Percentiles rank a stretch among this genome's conserved stretches.
These are phyloP conservation scores for Salvator merianae DNA, from an alignment of 2,113 vertebrate genomes.

Conservation along the genomic window DNA sequence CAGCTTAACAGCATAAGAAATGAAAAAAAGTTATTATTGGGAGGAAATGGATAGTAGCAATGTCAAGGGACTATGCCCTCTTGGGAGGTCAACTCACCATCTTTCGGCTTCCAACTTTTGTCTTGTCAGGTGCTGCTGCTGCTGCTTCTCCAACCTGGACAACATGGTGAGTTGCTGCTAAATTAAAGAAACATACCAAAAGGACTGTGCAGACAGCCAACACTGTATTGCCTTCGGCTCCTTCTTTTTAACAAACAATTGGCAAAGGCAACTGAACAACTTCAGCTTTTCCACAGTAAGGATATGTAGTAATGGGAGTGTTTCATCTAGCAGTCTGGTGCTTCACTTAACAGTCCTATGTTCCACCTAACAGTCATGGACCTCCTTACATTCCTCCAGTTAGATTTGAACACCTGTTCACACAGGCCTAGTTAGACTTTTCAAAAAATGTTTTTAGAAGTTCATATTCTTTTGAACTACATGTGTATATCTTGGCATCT, in stretches of 20 bases:
- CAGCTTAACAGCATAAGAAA: not conserved
- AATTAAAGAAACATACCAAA: not conserved
- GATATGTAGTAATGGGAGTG: not conserved
- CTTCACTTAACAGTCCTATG: too few species aligned
- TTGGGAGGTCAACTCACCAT: not conserved
- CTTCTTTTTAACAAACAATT: not conserved
- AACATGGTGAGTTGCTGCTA: constrained; percentile 10
- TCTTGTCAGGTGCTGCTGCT: not conserved
- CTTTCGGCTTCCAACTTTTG: not conserved
- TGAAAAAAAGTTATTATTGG: too few species aligned
- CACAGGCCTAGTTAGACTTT: too few species aligned
- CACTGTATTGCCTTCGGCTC: not conserved
- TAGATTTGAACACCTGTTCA: too few species aligned
- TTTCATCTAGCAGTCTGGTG: too few species aligned
- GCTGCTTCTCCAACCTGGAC: not conserved
- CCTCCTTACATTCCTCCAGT: too few species aligned
- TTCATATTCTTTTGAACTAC: too few species aligned
- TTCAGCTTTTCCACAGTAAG: not conserved
- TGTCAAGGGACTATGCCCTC: not conserved
- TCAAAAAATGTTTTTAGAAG: too few species aligned
- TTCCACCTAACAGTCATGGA: too few species aligned
- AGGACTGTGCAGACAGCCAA: not conserved
- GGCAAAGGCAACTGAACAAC: not conserved
- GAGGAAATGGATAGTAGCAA: too few species aligned
- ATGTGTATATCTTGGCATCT: too few species aligned